A percentile compares a stretch with the other conserved stretches of the same genome.
Conservation (phyloP, 2,113 vertebrate genomes). For the Pongo pygmaeus region DNA sequence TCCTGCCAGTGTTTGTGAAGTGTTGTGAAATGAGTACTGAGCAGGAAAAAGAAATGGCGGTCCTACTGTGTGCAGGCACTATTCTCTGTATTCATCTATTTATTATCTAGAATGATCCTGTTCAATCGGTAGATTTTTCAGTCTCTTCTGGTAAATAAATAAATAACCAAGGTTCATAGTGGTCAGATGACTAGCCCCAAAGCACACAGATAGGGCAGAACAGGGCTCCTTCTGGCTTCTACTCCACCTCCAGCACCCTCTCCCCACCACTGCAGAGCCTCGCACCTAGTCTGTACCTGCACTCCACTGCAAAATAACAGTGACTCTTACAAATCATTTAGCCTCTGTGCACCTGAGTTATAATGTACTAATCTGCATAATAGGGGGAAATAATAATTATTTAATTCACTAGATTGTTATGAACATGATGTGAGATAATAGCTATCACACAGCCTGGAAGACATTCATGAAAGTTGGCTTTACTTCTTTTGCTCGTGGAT, state of each 20-base stretch:
- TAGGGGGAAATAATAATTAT: constrained; percentile 67
- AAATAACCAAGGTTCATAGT: neutral
- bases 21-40: no score
- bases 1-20: neutral
- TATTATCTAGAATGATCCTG: neutral
- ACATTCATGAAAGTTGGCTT: neutral
- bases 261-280: fast-evolving
- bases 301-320: neutral
- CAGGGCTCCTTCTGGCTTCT: fast-evolving
- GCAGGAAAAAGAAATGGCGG: neutral
- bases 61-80: neutral
- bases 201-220: neutral
- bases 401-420: constrained; percentile 53
- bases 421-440: constrained; percentile 1
- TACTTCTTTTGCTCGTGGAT: neutral
- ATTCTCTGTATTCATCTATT: neutral
- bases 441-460: neutral
- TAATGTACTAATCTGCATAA: constrained; percentile 70
- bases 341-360: constrained; percentile 1
- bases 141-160: no score
- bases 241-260: neutral
- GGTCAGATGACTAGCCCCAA: neutral
- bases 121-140: neutral
- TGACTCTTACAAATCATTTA: constrained; percentile 17
- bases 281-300: neutral